Evolutionary conservation across 2,888 invertebrate species (phyloP).

Genomic region (Torymus tubicola): DNA sequence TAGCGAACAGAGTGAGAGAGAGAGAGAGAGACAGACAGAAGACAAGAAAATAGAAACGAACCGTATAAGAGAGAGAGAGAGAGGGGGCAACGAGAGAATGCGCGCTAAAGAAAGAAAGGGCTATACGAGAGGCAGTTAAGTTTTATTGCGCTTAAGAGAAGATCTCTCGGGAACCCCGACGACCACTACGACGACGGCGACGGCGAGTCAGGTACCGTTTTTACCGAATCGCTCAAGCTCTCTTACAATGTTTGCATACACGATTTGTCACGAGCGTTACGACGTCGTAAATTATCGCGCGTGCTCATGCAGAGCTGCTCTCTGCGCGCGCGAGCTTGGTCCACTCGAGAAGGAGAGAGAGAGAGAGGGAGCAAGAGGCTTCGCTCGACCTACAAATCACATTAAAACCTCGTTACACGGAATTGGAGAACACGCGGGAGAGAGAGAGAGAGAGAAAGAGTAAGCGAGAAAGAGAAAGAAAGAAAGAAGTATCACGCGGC

Average conservation of each 20-base stretch:
- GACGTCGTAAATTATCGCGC: constrained; percentile 71
- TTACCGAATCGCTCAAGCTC: constrained; percentile 66
- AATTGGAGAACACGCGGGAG: constrained; percentile 50
- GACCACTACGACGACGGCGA: constrained; percentile 8
- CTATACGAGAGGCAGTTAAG: constrained; percentile 65
- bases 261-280: constrained; percentile 73
- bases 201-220: constrained; percentile 67
- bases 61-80: too few relatives aligned
- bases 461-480: not conserved
- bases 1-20: constrained; percentile 11
- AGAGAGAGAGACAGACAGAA: constrained; percentile 1
- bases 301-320: constrained; percentile 44
- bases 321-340: constrained; percentile 3
- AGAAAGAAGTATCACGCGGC: constrained; percentile 12
- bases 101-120: constrained; percentile 25
- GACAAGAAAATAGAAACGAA: too few relatives aligned
- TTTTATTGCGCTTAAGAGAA: constrained; percentile 69
- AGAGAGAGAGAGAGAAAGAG: not conserved
- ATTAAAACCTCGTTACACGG: constrained; percentile 63
- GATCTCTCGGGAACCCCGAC: constrained; percentile 1
- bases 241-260: constrained; percentile 73
- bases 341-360: constrained; percentile 34
- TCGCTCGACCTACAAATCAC: constrained; percentile 62
- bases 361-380: constrained; percentile 15
- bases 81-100: too few relatives aligned